phyloP scores from a whole-genome alignment of 2,888 invertebrate species.

The Conistra vaccinii region DNA sequence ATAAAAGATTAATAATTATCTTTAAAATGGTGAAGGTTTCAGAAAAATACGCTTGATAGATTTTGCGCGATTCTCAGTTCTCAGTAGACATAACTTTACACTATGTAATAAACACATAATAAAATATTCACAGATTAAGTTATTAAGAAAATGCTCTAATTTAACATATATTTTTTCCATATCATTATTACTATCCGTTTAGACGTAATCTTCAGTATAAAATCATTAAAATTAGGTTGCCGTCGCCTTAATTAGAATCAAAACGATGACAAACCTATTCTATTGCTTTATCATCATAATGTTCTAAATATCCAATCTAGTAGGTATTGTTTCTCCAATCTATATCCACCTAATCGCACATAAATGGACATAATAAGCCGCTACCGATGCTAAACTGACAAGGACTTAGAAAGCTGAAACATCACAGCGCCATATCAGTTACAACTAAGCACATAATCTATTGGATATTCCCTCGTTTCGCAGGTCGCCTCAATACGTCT shows the following conservation, averaged over 20 bases:
- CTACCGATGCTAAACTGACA: slow-evolving; percentile 12
- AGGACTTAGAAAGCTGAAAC: slow-evolving; percentile 42
- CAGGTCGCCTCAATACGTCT: slow-evolving; percentile 46
- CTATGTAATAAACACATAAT: no score
- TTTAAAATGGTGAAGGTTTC: no score
- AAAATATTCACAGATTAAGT: no score
- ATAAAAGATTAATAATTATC: no score
- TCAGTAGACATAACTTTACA: no score
- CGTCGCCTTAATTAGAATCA: neutral
- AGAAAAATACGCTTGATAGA: no score
- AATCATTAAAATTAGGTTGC: no score
- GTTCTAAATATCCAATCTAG: neutral
- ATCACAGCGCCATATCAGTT: slow-evolving; percentile 22
- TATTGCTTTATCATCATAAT: neutral
- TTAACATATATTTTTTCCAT: no score
- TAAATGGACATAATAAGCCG: slow-evolving; percentile 30
- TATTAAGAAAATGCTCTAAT: no score
- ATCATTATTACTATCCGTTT: no score
- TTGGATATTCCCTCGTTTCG: slow-evolving; percentile 20
- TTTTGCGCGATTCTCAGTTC: no score
- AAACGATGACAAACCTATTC: neutral
- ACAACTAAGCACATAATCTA: slow-evolving; percentile 27
- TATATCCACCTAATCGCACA: slow-evolving; percentile 1
- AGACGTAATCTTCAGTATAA: no score
- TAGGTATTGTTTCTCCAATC: slow-evolving; percentile 16